A percentile compares a stretch with the other conserved stretches of the same genome.
Evolutionary conservation across 2,888 invertebrate genomes (phyloP).

Genomic region (Pheosia tremula): DNA sequence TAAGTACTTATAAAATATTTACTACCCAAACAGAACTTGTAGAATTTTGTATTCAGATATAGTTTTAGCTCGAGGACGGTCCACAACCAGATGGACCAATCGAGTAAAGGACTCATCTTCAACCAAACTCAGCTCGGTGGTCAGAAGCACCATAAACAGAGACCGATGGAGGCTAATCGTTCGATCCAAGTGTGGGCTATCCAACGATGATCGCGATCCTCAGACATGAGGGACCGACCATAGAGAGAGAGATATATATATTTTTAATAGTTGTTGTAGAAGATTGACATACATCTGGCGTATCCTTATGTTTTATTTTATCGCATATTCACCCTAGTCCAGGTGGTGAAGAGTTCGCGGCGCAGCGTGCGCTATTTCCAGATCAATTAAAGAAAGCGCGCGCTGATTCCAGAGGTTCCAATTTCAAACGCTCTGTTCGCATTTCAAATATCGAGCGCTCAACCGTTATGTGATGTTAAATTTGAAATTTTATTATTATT

Average conservation of each 20-base stretch:
- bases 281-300: neutral
- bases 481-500: slow-evolving; percentile 2
- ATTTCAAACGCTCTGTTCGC: slow-evolving; percentile 61
- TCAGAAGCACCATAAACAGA: no score
- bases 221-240: no score
- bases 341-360: slow-evolving; percentile 55
- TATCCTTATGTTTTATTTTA: slow-evolving; percentile 9
- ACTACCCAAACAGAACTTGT: no score
- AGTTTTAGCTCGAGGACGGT: no score
- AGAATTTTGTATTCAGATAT: neutral
- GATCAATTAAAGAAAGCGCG: slow-evolving; percentile 72
- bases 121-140: no score
- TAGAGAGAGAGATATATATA: no score
- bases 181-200: no score
- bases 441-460: slow-evolving; percentile 36
- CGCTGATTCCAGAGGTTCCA: slow-evolving; percentile 54
- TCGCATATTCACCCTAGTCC: slow-evolving; percentile 42
- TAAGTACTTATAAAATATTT: no score
- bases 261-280: neutral
- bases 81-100: no score
- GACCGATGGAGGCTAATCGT: no score
- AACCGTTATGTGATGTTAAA: slow-evolving; percentile 15
- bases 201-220: no score
- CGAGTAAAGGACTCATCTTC: no score
- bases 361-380: slow-evolving; percentile 64